Evolutionary conservation across 2,113 vertebrate species (phyloP).

Genomic region (Gallinago paraguaiae): DNA sequence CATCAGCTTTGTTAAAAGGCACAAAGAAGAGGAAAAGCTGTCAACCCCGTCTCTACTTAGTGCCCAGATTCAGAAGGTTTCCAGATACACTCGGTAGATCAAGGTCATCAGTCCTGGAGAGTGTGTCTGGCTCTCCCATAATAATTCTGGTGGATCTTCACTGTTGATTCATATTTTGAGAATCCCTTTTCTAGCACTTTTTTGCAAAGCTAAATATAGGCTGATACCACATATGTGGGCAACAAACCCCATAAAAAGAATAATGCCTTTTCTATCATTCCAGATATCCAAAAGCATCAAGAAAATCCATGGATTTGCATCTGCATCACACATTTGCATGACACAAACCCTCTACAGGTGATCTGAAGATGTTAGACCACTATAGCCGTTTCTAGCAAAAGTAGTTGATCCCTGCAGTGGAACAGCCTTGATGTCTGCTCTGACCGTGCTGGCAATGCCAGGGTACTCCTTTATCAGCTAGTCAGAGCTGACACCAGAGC

Average conservation of each 20-base stretch:
- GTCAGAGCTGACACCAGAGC: not conserved
- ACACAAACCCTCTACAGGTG: not conserved
- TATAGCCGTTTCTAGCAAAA: not conserved
- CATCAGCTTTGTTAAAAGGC: not conserved
- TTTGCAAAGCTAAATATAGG: not conserved
- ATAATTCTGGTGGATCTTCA: not conserved
- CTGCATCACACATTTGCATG: not conserved
- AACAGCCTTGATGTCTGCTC: not conserved
- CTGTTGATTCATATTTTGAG: not conserved
- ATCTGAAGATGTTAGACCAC: not conserved
- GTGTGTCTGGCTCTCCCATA: not conserved
- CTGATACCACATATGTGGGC: not conserved
- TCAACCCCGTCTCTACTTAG: not conserved
- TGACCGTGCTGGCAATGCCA: not conserved
- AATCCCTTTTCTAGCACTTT: not conserved
- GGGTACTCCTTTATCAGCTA: not conserved
- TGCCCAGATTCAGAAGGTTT: not conserved
- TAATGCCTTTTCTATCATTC: not conserved
- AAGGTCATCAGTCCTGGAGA: not conserved
- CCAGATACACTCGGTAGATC: not conserved
- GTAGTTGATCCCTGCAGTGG: not conserved
- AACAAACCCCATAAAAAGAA: not conserved
- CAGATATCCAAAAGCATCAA: not conserved
- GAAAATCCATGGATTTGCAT: not conserved
- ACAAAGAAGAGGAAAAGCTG: not conserved